Percentiles rank a stretch among this genome's conserved stretches.
These are phyloP conservation scores for Plebejus anna DNA, from an alignment of 2,888 invertebrate species.

Conservation along the genomic window DNA sequence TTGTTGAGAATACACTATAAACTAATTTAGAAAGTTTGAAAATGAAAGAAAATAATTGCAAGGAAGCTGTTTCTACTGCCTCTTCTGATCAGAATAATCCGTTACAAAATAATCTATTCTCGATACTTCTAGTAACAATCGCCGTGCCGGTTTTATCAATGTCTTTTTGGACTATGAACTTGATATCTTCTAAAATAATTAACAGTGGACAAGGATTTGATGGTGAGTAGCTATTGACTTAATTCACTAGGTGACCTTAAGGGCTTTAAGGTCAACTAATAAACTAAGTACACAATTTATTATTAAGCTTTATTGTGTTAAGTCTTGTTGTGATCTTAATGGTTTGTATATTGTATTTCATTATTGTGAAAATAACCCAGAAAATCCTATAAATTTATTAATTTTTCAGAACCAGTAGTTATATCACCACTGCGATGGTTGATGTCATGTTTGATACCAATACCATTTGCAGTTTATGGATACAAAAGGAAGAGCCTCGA, in stretches of 20 bases:
- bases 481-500: conserved; percentile 84
- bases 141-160: conserved; percentile 86
- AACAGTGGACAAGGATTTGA: conserved; percentile 75
- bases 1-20: not conserved
- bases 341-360: not conserved
- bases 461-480: conserved; percentile 83
- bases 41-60: conserved; percentile 35
- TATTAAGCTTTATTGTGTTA: conserved; percentile 21
- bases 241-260: too few relatives aligned
- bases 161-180: conserved; percentile 86
- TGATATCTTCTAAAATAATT: conserved; percentile 81
- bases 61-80: conserved; percentile 35
- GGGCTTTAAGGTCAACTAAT: too few relatives aligned
- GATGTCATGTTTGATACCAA: conserved; percentile 81
- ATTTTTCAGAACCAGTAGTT: conserved; percentile 75
- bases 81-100: not conserved
- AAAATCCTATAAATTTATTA: not conserved
- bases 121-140: conserved; percentile 82
- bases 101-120: conserved; percentile 57
- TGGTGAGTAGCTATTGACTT: conserved; percentile 54
- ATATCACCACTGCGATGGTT: conserved; percentile 85
- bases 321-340: not conserved
- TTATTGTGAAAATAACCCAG: not conserved
- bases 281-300: too few relatives aligned
- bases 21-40: conserved; percentile 27